A percentile compares a stretch with the other conserved stretches of the same genome.
phyloP scores from a whole-genome alignment of 64 coral and sea anemone genomes.

The Platygyra sinensis region DNA sequence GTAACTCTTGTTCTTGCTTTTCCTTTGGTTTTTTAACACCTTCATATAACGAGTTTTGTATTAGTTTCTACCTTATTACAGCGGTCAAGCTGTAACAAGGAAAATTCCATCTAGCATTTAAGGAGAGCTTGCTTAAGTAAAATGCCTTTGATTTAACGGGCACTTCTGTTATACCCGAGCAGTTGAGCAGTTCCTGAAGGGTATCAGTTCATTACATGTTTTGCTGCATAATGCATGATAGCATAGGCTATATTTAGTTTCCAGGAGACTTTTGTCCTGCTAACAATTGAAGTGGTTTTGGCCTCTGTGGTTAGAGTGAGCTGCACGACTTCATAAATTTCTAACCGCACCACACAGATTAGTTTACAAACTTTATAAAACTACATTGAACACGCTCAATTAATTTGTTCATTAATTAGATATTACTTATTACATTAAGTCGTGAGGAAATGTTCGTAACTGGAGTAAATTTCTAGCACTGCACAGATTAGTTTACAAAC shows the following conservation, averaged over 20 bases:
- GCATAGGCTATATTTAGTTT: not conserved
- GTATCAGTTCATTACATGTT: not conserved
- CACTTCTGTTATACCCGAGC: not conserved
- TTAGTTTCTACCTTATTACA: not conserved
- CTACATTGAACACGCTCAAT: too few species aligned
- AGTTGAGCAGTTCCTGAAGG: not conserved
- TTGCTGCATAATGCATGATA: not conserved
- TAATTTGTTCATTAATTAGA: too few species aligned
- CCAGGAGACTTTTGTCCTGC: not conserved
- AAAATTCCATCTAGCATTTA: not conserved
- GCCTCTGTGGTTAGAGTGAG: not conserved
- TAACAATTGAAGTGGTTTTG: not conserved
- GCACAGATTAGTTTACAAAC: not conserved
- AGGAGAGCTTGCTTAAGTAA: not conserved
- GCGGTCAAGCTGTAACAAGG: not conserved
- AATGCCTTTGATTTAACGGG: not conserved
- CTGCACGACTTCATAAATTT: not conserved
- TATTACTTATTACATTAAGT: too few species aligned
- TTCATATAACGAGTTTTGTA: not conserved
- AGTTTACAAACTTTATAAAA: too few species aligned
- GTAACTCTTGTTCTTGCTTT: not conserved
- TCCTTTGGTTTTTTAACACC: not conserved
- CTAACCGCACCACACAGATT: too few species aligned
- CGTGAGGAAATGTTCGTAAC: too few species aligned
- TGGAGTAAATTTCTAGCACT: too few species aligned